Percentiles rank a stretch among this genome's conserved stretches.
phyloP scores from a whole-genome alignment of 2,797 vertebrate genomes.

The Acanthornis magna region DNA sequence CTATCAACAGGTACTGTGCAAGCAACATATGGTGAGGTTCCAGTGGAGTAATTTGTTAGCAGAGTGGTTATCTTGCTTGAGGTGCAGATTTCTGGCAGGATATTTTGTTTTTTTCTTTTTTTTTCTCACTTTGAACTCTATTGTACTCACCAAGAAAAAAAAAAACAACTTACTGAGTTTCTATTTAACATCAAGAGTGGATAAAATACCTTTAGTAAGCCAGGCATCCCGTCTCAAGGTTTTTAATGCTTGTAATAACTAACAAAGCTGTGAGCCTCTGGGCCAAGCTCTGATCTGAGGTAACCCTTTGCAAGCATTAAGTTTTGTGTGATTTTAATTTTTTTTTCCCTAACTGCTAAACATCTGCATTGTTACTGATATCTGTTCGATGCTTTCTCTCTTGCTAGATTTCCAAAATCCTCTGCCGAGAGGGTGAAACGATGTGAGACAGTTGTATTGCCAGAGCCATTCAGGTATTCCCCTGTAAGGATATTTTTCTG shows the following conservation, averaged over 20 bases:
- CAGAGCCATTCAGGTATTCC: not conserved
- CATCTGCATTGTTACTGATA: not conserved
- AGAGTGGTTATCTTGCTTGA: constrained; percentile 29
- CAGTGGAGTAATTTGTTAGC: constrained; percentile 52
- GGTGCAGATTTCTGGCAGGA: constrained; percentile 19
- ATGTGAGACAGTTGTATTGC: not conserved
- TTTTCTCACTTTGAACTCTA: not conserved
- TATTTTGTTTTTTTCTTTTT: not conserved
- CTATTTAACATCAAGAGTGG: not conserved
- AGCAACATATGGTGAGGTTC: constrained; percentile 46
- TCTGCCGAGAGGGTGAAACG: not conserved
- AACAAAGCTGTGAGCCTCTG: not conserved
- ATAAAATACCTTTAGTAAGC: not conserved
- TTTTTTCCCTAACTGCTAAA: not conserved
- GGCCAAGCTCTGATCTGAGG: not conserved
- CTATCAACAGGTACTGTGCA: constrained; percentile 54
- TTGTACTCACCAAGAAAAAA: not conserved
- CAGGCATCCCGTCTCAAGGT: not conserved
- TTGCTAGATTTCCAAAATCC: not conserved
- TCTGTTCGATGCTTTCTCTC: not conserved
- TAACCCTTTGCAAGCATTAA: not conserved
- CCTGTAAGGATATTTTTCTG: not conserved
- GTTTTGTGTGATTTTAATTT: not conserved
- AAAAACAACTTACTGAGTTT: not conserved
- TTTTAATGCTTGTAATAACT: not conserved